A percentile compares a stretch with the other conserved stretches of the same genome.
These are phyloP conservation scores for Phaetusa simplex DNA, from an alignment of 2,113 vertebrate genomes.

Conservation along the genomic window DNA sequence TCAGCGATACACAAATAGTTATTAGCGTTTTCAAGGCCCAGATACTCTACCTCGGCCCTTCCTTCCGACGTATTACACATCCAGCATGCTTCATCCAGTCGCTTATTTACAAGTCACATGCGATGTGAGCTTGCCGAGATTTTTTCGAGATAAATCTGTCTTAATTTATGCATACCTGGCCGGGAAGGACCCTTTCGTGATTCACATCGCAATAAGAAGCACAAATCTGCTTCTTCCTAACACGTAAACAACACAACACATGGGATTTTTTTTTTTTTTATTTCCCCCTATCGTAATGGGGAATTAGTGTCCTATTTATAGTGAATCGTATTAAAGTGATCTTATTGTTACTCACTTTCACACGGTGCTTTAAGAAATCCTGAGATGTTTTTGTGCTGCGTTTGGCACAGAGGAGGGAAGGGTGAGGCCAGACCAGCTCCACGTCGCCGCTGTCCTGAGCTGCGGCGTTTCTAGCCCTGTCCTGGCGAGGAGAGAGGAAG, in stretches of 20 bases:
- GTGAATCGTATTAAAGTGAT: neutral
- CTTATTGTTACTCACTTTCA: neutral
- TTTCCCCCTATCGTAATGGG: neutral
- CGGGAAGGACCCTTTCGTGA: neutral
- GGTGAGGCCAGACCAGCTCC: neutral
- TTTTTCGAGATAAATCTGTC: neutral
- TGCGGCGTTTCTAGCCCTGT: neutral
- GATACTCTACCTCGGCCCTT: neutral
- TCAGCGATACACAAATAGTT: neutral
- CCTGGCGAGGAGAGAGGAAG: neutral
- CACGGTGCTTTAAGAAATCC: neutral
- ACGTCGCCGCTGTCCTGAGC: neutral
- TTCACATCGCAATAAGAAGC: neutral
- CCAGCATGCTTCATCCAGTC: neutral
- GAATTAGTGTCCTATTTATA: neutral
- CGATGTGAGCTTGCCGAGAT: neutral
- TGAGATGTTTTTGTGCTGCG: neutral
- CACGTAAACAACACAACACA: neutral
- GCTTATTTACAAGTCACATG: neutral
- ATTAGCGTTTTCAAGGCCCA: neutral
- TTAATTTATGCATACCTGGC: neutral
- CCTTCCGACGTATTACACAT: neutral
- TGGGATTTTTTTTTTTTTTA: neutral
- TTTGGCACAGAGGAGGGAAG: neutral
- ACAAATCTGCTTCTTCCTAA: neutral